phyloP scores from a whole-genome alignment of 2,797 vertebrate species.

The Neomorphus geoffroyi region DNA sequence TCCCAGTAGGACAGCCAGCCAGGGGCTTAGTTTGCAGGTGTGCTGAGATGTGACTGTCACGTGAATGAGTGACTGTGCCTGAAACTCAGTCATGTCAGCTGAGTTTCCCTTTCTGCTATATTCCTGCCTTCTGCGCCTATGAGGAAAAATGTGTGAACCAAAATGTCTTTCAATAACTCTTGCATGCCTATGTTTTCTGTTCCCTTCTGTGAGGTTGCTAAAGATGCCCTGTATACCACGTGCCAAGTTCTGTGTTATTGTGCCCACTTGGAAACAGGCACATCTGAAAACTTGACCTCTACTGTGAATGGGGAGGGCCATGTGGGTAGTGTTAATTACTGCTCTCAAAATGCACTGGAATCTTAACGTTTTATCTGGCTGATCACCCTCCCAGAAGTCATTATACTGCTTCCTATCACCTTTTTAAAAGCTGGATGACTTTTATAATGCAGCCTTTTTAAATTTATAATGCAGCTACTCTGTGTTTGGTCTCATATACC shows the following conservation, averaged over 20 bases:
- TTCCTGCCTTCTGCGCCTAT: not conserved
- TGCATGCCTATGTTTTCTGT: not conserved
- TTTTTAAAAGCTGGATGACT: not conserved
- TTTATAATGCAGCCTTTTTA: not conserved
- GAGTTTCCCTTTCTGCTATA: not conserved
- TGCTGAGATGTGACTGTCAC: not conserved
- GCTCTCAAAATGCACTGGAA: not conserved
- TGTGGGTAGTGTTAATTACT: not conserved
- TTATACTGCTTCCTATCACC: not conserved
- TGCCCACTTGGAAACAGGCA: not conserved
- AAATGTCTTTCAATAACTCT: not conserved
- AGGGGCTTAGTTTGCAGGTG: not conserved
- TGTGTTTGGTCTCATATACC: not conserved
- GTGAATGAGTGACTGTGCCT: rapidly evolving
- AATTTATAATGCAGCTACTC: not conserved
- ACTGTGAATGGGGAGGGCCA: not conserved
- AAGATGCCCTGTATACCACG: not conserved
- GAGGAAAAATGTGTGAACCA: not conserved
- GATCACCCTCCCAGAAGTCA: not conserved
- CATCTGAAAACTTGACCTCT: not conserved
- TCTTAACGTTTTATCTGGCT: not conserved
- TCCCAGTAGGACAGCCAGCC: not conserved
- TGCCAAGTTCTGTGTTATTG: not conserved
- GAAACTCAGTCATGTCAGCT: not conserved
- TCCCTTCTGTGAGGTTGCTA: not conserved